phyloP scores from a whole-genome alignment of 2,113 vertebrate species.

The Thamnaconus septentrionalis region DNA sequence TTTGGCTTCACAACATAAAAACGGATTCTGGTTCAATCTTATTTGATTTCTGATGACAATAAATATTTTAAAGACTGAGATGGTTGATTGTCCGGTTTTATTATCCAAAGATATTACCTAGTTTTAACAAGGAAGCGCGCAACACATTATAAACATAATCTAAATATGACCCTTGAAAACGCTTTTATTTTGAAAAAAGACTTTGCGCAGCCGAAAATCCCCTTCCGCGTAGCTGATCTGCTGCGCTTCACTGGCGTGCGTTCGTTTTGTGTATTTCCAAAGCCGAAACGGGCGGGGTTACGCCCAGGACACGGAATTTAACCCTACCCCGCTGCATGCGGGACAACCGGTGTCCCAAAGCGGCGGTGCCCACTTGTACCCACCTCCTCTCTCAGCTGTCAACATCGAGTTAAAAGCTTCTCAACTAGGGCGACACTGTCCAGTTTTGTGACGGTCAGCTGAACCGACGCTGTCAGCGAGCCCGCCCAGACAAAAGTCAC shows the following conservation, averaged over 20 bases:
- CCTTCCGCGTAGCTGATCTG: not conserved
- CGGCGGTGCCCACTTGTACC: slow-evolving; percentile 15
- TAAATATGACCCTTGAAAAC: not conserved
- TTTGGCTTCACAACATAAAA: too few species aligned
- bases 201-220: not conserved
- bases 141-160: too few species aligned
- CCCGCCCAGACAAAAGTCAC: not conserved
- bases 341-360: slow-evolving; percentile 24
- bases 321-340: not conserved
- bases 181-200: slow-evolving; percentile 32
- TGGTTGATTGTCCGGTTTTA: too few species aligned
- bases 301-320: too few species aligned
- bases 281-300: slow-evolving; percentile 7
- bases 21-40: too few species aligned
- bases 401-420: slow-evolving; percentile 14
- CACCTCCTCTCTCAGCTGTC: slow-evolving; percentile 35
- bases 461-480: not conserved
- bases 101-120: too few species aligned
- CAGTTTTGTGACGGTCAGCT: too few species aligned
- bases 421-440: too few species aligned
- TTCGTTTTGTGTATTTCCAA: not conserved
- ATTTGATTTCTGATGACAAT: too few species aligned
- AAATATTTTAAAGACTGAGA: too few species aligned
- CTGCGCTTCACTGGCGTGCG: not conserved
- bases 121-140: too few species aligned